A percentile compares a stretch with the other conserved stretches of the same genome.
Evolutionary conservation across 2,113 vertebrate genomes (phyloP).

Genomic region (Channa maculata): DNA sequence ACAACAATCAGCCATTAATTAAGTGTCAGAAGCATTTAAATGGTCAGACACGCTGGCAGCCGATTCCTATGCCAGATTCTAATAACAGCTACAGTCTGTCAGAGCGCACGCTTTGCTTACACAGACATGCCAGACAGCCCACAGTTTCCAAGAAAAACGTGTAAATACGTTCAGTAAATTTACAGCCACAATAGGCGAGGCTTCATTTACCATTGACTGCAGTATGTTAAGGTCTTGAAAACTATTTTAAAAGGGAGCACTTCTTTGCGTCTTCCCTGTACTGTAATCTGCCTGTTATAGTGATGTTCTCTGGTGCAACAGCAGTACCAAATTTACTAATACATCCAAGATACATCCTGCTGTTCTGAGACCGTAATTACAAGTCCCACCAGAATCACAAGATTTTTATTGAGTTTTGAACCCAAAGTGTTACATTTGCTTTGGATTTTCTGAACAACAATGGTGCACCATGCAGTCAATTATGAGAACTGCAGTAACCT

Average conservation of each 20-base stretch:
- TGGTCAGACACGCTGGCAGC: constrained; percentile 46
- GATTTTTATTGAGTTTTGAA: neutral
- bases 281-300: constrained; percentile 4
- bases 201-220: constrained; percentile 26
- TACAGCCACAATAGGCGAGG: constrained; percentile 19
- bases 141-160: constrained; percentile 41
- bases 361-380: constrained; percentile 15
- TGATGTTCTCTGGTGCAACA: neutral
- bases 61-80: constrained; percentile 60
- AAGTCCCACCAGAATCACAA: neutral
- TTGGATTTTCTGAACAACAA: neutral
- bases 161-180: constrained; percentile 34
- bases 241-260: constrained; percentile 1
- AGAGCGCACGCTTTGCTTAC: constrained; percentile 35
- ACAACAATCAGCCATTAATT: constrained; percentile 77
- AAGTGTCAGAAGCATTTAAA: constrained; percentile 77
- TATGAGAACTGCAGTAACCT: neutral
- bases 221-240: constrained; percentile 8
- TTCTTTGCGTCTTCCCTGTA: neutral
- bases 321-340: neutral
- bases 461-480: constrained; percentile 4
- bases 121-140: constrained; percentile 28
- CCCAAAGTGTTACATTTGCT: neutral
- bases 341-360: constrained; percentile 4
- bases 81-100: constrained; percentile 66